Conservation (phyloP, 1,140 invertebrate species). For the Zophobas atratus region DNA sequence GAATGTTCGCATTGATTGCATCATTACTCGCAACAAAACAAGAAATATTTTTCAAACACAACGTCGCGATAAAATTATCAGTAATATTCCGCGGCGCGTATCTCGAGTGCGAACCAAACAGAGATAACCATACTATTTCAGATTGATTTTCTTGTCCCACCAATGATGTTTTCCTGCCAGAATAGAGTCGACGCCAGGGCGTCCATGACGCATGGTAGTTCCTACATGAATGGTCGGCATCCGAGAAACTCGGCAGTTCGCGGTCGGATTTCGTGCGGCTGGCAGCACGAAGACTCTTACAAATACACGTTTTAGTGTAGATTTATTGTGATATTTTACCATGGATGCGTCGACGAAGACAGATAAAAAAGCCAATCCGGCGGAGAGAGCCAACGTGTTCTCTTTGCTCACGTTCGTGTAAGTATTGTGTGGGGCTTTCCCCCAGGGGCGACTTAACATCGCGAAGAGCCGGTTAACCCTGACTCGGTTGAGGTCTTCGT, state of each 20-base stretch:
- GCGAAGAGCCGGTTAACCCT: neutral
- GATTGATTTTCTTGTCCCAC: slow-evolving; percentile 20
- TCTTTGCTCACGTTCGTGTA: slow-evolving; percentile 36
- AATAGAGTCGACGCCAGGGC: slow-evolving; percentile 11
- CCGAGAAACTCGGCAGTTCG: slow-evolving; percentile 26
- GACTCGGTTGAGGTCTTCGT: no score
- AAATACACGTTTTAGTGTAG: slow-evolving; percentile 46
- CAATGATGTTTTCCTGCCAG: slow-evolving; percentile 16
- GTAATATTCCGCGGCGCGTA: neutral
- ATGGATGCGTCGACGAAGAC: slow-evolving; percentile 35
- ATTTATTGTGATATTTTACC: slow-evolving; percentile 33
- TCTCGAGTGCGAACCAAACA: neutral
- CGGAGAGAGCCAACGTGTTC: slow-evolving; percentile 12
- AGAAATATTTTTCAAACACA: no score
- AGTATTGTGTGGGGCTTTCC: slow-evolving; percentile 12
- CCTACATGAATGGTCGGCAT: slow-evolving; percentile 20
- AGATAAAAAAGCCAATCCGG: slow-evolving; percentile 35
- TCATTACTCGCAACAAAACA: no score
- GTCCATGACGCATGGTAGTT: slow-evolving; percentile 31
- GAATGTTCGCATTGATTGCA: no score
- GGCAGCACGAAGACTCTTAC: slow-evolving; percentile 1
- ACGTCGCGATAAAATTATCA: slow-evolving; percentile 11
- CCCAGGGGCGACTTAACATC: neutral
- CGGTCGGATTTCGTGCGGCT: slow-evolving; percentile 16
- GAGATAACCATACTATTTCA: slow-evolving; percentile 5